phyloP scores from a whole-genome alignment of 2,888 invertebrate genomes.

The Tholera decimalis region DNA sequence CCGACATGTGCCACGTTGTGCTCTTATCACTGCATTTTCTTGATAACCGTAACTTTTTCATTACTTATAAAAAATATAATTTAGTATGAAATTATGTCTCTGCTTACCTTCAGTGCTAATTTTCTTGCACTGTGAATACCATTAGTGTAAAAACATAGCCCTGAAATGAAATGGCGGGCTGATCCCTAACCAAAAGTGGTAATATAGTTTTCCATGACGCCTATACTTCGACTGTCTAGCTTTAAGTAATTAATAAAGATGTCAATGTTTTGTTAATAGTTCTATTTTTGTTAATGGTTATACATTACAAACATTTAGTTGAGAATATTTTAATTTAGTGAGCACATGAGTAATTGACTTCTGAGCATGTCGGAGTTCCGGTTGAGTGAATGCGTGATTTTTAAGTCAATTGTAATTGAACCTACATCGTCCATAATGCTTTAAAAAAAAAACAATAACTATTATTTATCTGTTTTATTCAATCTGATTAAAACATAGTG shows the following conservation, averaged over 20 bases:
- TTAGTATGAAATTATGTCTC: slow-evolving; percentile 11
- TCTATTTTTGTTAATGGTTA: neutral
- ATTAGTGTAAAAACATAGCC: slow-evolving; percentile 9
- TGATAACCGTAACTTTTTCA: slow-evolving; percentile 5
- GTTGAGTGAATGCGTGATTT: neutral
- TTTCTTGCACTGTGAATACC: neutral
- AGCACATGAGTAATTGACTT: neutral
- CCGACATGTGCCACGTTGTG: slow-evolving; percentile 24
- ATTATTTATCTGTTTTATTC: too few relatives aligned
- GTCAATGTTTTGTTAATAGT: neutral
- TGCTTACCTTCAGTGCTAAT: slow-evolving; percentile 1
- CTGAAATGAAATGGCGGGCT: slow-evolving; percentile 23
- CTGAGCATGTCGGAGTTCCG: neutral
- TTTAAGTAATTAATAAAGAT: neutral
- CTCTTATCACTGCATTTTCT: neutral
- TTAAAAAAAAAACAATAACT: neutral
- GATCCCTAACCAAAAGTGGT: slow-evolving; percentile 1
- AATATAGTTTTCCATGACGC: neutral
- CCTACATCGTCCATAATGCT: neutral
- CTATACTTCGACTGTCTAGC: neutral
- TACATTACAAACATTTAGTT: neutral
- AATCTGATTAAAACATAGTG: too few relatives aligned
- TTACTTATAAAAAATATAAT: neutral
- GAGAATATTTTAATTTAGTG: neutral
- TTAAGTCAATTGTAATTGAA: neutral